Evolutionary conservation across 2,888 invertebrate species (phyloP).

Genomic region (Tipula unca): DNA sequence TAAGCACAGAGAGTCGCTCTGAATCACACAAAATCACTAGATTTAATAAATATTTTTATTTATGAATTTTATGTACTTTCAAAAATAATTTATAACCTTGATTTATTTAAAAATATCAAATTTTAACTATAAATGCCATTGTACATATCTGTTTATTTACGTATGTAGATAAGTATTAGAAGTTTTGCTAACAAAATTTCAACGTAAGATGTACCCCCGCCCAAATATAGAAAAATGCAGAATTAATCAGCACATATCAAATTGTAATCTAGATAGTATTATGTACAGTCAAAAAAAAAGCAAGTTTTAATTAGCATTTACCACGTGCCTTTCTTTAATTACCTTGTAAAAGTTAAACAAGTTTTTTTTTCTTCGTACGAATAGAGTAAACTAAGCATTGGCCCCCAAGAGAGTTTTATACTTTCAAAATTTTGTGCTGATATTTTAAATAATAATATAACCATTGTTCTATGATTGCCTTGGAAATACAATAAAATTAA

Average conservation of each 20-base stretch:
- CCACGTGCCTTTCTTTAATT: neutral
- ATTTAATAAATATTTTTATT: neutral
- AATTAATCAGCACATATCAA: neutral
- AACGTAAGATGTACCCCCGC: neutral
- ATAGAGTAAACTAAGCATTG: neutral
- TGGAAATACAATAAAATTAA: neutral
- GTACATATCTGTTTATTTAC: neutral
- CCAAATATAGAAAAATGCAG: neutral
- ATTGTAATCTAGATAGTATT: neutral
- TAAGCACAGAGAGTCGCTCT: neutral
- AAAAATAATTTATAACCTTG: neutral
- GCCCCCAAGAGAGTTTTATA: constrained; percentile 1
- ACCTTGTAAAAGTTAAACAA: neutral
- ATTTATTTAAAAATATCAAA: neutral
- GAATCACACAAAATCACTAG: neutral
- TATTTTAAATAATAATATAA: neutral
- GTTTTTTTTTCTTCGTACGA: neutral
- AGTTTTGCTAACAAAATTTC: neutral
- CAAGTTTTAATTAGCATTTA: neutral
- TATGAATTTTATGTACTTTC: neutral
- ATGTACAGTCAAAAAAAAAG: neutral
- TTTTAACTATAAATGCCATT: neutral
- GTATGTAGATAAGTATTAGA: too few species aligned
- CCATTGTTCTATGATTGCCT: neutral
- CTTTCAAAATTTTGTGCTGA: neutral